A percentile compares a stretch with the other conserved stretches of the same genome.
Evolutionary conservation across 2,888 invertebrate genomes (phyloP).

Genomic region (Brachylomia viminalis): DNA sequence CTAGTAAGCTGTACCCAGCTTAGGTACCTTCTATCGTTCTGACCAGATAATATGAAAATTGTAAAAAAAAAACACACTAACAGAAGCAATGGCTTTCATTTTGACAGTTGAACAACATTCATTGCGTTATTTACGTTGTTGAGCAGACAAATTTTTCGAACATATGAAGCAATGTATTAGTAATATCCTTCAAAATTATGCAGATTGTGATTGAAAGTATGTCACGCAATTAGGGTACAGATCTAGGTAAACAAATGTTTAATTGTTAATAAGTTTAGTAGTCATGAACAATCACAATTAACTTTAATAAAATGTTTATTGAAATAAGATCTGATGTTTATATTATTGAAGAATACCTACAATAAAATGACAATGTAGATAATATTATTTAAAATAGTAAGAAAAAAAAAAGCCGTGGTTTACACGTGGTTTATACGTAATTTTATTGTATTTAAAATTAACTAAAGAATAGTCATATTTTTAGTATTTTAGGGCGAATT

Average conservation of each 20-base stretch:
- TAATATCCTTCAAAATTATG: no score
- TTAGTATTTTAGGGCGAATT: no score
- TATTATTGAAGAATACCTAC: not conserved
- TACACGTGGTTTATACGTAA: not conserved
- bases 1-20: not conserved
- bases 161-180: no score
- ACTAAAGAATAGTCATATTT: conserved; percentile 55
- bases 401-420: not conserved
- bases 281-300: conserved; percentile 25
- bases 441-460: conserved; percentile 30
- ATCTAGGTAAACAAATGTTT: not conserved
- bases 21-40: no score
- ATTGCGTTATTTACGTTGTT: no score
- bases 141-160: no score
- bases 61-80: no score
- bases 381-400: conserved; percentile 2
- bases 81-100: not conserved
- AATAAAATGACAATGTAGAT: conserved; percentile 12
- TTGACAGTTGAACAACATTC: not conserved
- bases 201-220: not conserved
- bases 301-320: not conserved
- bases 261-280: no score
- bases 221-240: not conserved
- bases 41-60: not conserved
- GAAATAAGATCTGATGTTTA: not conserved